Percentiles rank a stretch among this genome's conserved stretches.
These are phyloP conservation scores for Lasioglossum oenotherae DNA, from an alignment of 2,888 invertebrate species.

Conservation along the genomic window DNA sequence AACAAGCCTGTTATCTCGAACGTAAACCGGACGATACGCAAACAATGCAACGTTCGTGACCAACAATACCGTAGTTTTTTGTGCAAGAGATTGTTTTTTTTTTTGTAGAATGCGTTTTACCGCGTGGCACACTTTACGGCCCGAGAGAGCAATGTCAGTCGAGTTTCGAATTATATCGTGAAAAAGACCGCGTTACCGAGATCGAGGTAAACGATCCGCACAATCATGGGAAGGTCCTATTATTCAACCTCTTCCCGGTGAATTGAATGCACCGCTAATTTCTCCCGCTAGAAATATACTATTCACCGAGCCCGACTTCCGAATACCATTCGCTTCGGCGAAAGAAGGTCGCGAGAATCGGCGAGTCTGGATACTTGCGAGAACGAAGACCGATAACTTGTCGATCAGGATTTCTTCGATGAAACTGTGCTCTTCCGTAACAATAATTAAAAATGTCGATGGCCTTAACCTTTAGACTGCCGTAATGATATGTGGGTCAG, in stretches of 20 bases:
- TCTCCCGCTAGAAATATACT: neutral
- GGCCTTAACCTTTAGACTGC: too few relatives aligned
- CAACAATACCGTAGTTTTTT: neutral
- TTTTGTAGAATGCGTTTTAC: neutral
- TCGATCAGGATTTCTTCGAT: too few relatives aligned
- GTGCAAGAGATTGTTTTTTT: neutral
- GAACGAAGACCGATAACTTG: too few relatives aligned
- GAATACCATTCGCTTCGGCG: neutral
- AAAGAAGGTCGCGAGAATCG: neutral
- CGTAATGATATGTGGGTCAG: too few relatives aligned
- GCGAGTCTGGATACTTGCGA: neutral
- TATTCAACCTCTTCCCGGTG: neutral
- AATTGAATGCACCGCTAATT: constrained; percentile 2
- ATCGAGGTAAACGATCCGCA: neutral
- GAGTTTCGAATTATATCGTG: neutral
- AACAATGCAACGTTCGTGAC: neutral
- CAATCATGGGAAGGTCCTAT: neutral
- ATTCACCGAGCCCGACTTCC: neutral
- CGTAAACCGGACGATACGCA: neutral
- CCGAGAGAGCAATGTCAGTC: neutral
- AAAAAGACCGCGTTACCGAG: constrained; percentile 4
- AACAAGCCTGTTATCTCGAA: constrained; percentile 14
- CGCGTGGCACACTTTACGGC: neutral
- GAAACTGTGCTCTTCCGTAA: too few relatives aligned
- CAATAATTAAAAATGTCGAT: too few relatives aligned